Evolutionary conservation across 1,140 invertebrate genomes (phyloP), one percentile per base, ranked within the genome.

Genomic region (Druon quercuslanigerum): DNA sequence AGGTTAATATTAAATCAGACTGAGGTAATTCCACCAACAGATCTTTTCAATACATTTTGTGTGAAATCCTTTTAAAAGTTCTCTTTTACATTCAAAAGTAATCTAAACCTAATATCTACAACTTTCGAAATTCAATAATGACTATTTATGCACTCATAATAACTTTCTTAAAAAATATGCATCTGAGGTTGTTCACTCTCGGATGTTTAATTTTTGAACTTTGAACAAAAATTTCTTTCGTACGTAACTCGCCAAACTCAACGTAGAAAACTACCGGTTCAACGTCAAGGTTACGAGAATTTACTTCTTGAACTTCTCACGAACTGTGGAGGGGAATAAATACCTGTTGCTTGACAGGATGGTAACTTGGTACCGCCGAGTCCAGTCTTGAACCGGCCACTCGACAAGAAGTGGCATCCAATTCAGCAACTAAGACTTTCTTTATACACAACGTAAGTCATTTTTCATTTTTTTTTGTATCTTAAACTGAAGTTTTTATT

Each of bases 361-460:
- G 71, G 75, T 71, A 78, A 54, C 7, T 46, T 46, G 40, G 40
- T 46, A 46, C 40, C 40, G 17, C 25, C 2, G 2, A 66, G 56
- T 14, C 75, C 72, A 84, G 82, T 84, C 70, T 14, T 57, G 74
- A 70, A 51, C 46, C 19, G 54, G 54, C 72, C 14, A 54, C 72
- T 56, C 51, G 7, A 9, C 51, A 13, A 54, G 51, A 77, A 75
- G 50, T 73, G 33, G n/a, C 73, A n/a, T 19, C 16, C 50, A 77
- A 76, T 8, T 19, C 70, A 16, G 14, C 50, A 7, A 19, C 25
- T 52, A 76, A 8, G 66, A 71, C 66, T 79, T 56, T 46, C 19
- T 33, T 66, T 19, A 25, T 25, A 50, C 51, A 19, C 14, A 6
- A n/a, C 19, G 82, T 84, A 56, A 84, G 83, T 84, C 76, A 66